Evolutionary conservation across 1,140 invertebrate species (phyloP).

Genomic region (Dryas iulia): DNA sequence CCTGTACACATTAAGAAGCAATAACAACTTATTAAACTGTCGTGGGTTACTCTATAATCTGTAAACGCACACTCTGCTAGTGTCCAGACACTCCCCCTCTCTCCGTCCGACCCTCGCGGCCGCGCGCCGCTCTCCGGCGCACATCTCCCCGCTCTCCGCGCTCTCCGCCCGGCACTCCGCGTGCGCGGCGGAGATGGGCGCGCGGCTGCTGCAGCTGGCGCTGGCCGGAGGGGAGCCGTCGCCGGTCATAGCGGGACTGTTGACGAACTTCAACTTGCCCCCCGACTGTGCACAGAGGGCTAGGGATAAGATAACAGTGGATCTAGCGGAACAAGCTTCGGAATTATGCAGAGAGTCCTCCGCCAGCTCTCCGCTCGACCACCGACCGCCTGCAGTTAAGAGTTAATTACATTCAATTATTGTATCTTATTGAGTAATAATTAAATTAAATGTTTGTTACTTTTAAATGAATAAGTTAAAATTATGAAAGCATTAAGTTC

Average conservation of each 20-base stretch:
- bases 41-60: too few relatives aligned
- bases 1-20: too few relatives aligned
- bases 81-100: slow-evolving; percentile 42
- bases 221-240: slow-evolving; percentile 43
- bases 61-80: too few relatives aligned
- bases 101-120: slow-evolving; percentile 50
- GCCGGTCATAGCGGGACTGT: slow-evolving; percentile 40
- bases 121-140: slow-evolving; percentile 54
- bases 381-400: slow-evolving; percentile 23
- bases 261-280: slow-evolving; percentile 46
- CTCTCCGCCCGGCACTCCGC: slow-evolving; percentile 10
- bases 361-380: slow-evolving; percentile 43
- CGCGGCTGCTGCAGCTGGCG: slow-evolving; percentile 51
- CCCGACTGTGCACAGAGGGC: slow-evolving; percentile 52
- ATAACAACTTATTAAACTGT: too few relatives aligned
- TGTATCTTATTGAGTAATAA: too few relatives aligned
- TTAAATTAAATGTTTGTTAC: neutral
- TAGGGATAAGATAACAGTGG: slow-evolving; percentile 45
- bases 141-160: too few relatives aligned
- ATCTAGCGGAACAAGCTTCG: slow-evolving; percentile 54
- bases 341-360: slow-evolving; percentile 50
- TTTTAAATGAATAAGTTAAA: too few relatives aligned
- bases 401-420: slow-evolving; percentile 25
- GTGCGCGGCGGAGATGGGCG: slow-evolving; percentile 62
- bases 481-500: too few relatives aligned